Percentiles rank a stretch among this genome's conserved stretches.
phyloP scores from a whole-genome alignment of 1,140 invertebrate genomes.

The Vanessa atalanta region DNA sequence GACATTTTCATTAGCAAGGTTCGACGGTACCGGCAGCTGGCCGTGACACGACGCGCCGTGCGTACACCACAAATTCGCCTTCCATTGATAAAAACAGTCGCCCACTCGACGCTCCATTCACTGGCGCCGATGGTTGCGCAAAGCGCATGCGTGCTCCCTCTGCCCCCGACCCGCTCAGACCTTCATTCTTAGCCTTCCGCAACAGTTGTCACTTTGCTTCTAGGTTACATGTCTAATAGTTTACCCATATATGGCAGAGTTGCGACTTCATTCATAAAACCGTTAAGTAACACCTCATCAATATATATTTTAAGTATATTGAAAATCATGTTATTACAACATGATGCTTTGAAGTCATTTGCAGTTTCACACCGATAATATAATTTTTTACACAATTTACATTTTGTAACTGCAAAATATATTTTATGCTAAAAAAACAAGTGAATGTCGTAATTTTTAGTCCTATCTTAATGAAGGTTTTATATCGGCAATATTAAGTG shows the following conservation, averaged over 20 bases:
- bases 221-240: slow-evolving; percentile 42
- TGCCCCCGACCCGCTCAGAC: slow-evolving; percentile 45
- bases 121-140: slow-evolving; percentile 72
- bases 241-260: slow-evolving; percentile 36
- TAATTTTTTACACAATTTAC: not conserved
- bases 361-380: not conserved
- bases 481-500: slow-evolving; percentile 52
- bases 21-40: slow-evolving; percentile 51
- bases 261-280: slow-evolving; percentile 46
- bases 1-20: slow-evolving; percentile 68
- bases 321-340: slow-evolving; percentile 8
- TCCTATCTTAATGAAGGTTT: slow-evolving; percentile 52
- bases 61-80: slow-evolving; percentile 73
- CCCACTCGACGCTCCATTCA: slow-evolving; percentile 75
- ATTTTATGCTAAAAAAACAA: not conserved
- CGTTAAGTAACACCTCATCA: slow-evolving; percentile 39
- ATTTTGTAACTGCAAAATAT: not conserved
- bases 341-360: not conserved
- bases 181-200: slow-evolving; percentile 64
- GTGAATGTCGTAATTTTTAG: slow-evolving; percentile 24
- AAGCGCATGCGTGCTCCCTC: slow-evolving; percentile 55
- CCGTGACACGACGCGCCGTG: slow-evolving; percentile 68
- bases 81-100: slow-evolving; percentile 78
- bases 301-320: slow-evolving; percentile 13
- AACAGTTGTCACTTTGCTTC: slow-evolving; percentile 46